A percentile compares a stretch with the other conserved stretches of the same genome.
Evolutionary conservation across 2,797 vertebrate species (phyloP).

Genomic region (Ceryle rudis): DNA sequence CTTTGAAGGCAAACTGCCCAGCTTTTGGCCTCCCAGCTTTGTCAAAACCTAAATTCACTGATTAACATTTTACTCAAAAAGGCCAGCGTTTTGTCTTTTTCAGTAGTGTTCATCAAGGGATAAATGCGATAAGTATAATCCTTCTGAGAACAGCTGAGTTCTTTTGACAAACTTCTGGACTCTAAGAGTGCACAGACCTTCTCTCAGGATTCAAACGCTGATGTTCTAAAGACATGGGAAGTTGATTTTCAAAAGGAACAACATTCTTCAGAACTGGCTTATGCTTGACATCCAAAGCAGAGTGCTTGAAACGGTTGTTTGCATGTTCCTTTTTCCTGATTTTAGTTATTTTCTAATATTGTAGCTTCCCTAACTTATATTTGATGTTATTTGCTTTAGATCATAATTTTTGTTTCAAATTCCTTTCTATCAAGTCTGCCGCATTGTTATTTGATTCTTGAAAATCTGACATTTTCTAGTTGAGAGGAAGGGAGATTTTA

Average conservation of each 20-base stretch:
- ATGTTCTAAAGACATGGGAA: not conserved
- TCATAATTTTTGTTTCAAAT: not conserved
- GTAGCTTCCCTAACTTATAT: not conserved
- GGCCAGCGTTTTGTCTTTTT: not conserved
- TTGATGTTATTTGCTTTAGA: not conserved
- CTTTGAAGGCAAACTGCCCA: not conserved
- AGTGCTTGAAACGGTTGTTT: conserved; percentile 31
- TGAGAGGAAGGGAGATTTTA: not conserved
- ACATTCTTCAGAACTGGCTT: not conserved
- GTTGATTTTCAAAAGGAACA: conserved; percentile 13
- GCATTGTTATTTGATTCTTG: not conserved
- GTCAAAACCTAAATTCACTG: not conserved
- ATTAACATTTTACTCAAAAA: not conserved
- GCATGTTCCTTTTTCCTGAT: conserved; percentile 68
- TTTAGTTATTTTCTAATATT: conserved; percentile 36
- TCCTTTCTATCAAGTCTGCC: not conserved
- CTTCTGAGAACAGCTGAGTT: not conserved
- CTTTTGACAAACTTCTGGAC: not conserved
- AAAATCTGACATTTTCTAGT: not conserved
- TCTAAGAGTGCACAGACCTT: not conserved
- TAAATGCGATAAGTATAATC: not conserved
- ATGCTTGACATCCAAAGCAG: not conserved
- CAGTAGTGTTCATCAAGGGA: not conserved
- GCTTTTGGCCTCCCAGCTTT: not conserved
- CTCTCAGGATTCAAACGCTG: not conserved